These are phyloP conservation scores for fruit fly (Drosophila melanogaster) DNA, from an alignment of 1,140 invertebrate species.

Conservation along the genomic window DNA sequence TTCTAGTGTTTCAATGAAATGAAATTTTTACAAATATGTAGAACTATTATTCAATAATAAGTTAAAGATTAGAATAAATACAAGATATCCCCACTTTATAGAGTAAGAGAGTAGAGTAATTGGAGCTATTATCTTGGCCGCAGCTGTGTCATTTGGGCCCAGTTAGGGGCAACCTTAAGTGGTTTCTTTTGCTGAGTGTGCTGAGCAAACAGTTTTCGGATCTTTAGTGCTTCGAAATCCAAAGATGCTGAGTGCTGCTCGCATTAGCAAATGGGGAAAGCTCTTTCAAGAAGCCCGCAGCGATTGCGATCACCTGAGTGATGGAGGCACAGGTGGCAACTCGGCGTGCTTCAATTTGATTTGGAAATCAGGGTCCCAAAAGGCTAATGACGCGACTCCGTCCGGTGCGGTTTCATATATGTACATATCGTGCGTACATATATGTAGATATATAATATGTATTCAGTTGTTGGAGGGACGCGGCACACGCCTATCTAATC, in stretches of 20 bases:
- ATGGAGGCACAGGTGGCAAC: conserved; percentile 1
- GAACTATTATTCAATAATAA: background rate
- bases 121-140: conserved; percentile 2
- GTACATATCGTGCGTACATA: background rate
- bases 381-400: conserved; percentile 20
- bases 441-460: background rate
- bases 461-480: background rate
- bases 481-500: conserved; percentile 57
- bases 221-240: background rate
- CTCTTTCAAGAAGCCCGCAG: conserved; percentile 1
- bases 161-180: conserved; percentile 12
- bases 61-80: background rate
- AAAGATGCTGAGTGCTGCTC: conserved; percentile 4
- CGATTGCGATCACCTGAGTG: background rate
- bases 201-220: conserved; percentile 18
- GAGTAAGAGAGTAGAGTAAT: background rate
- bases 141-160: conserved; percentile 7
- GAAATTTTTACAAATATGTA: background rate
- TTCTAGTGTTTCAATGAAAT: background rate
- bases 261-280: conserved; percentile 11
- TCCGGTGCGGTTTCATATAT: background rate
- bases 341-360: conserved; percentile 16
- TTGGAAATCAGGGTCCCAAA: conserved; percentile 29
- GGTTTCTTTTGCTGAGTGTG: conserved; percentile 9
- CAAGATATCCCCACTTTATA: background rate